Evolutionary conservation across 2,113 vertebrate genomes (phyloP).

Genomic region (Thryonomys swinderianus): DNA sequence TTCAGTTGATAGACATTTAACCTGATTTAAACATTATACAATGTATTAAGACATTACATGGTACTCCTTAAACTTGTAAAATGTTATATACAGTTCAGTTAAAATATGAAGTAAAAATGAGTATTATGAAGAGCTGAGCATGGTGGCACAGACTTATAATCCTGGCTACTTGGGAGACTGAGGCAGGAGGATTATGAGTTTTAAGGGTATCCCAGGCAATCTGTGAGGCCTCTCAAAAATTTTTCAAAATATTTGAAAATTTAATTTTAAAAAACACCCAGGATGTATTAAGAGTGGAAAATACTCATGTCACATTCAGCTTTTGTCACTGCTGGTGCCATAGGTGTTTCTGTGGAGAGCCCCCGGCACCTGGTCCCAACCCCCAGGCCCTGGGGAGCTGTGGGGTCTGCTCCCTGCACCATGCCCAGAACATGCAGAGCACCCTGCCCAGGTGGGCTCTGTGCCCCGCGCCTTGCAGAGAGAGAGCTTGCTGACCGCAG

Average conservation of each 20-base stretch:
- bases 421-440: background rate
- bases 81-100: background rate
- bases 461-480: background rate
- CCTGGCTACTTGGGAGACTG: background rate
- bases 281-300: background rate
- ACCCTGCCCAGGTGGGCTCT: background rate
- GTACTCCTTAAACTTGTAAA: no score
- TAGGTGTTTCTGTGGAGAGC: background rate
- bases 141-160: background rate
- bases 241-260: background rate
- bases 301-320: no score
- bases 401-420: background rate
- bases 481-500: background rate
- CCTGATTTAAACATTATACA: background rate
- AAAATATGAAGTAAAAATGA: background rate
- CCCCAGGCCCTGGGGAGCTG: background rate
- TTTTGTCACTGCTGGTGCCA: background rate
- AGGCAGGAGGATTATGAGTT: background rate
- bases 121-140: background rate
- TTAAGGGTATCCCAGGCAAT: background rate
- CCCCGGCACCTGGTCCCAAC: background rate
- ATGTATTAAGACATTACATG: background rate
- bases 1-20: background rate
- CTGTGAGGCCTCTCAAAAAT: background rate
- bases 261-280: background rate